Evolutionary conservation across 2,888 invertebrate species (phyloP).

Genomic region (Dryomyza anilis): DNA sequence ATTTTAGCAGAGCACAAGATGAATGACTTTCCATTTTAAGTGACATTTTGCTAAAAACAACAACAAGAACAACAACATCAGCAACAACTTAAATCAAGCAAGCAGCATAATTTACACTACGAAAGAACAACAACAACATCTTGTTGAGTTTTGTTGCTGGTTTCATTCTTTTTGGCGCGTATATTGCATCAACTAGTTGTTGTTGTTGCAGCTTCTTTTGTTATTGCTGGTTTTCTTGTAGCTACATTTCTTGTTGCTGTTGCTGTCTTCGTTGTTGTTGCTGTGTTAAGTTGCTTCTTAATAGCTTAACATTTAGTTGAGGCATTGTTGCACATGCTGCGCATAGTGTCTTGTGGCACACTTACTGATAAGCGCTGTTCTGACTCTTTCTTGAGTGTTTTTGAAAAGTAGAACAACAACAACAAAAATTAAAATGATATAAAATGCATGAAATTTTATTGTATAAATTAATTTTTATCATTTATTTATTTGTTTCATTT

Average conservation of each 20-base stretch:
- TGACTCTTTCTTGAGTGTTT: too few species aligned
- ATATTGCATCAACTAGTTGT: too few species aligned
- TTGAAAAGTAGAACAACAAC: too few species aligned
- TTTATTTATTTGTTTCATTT: too few species aligned
- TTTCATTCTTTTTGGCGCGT: too few species aligned
- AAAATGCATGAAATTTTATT: too few species aligned
- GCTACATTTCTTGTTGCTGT: background rate
- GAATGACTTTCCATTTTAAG: conserved; percentile 52
- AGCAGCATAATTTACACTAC: conserved; percentile 21
- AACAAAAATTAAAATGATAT: too few species aligned
- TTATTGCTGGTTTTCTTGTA: background rate
- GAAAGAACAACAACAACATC: conserved; percentile 10
- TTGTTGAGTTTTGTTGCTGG: background rate
- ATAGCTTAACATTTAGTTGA: conserved; percentile 7
- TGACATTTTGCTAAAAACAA: conserved; percentile 41
- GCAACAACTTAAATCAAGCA: conserved; percentile 31
- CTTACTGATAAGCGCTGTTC: too few species aligned
- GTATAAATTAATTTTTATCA: too few species aligned
- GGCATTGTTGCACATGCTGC: background rate
- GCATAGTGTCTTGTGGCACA: too few species aligned
- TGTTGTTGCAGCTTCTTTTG: background rate
- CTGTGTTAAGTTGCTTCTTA: background rate
- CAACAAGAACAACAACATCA: conserved; percentile 7
- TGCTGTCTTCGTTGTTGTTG: background rate
- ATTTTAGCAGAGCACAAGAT: conserved; percentile 38